Evolutionary conservation across 2,797 vertebrate species (phyloP).

Genomic region (Rhabdophis nuchalis): DNA sequence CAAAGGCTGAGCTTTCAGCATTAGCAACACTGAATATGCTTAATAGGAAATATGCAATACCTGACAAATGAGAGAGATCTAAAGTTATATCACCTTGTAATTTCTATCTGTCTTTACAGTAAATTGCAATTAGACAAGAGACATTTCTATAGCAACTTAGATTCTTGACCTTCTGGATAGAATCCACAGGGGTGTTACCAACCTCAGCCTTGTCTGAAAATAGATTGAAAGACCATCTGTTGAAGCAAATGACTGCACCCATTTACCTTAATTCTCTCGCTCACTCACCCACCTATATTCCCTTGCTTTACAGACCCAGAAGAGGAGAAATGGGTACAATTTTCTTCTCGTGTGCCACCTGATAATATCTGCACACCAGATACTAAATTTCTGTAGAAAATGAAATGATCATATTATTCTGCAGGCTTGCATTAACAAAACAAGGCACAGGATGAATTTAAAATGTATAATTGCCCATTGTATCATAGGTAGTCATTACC

Average conservation of each 20-base stretch:
- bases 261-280: background rate
- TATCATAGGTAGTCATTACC: constrained; percentile 55
- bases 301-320: background rate
- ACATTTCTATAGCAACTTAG: constrained; percentile 40
- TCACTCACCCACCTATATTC: background rate
- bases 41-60: constrained; percentile 19
- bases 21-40: background rate
- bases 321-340: background rate
- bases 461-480: constrained; percentile 50
- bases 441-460: constrained; percentile 60
- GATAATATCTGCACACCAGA: background rate
- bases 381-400: background rate
- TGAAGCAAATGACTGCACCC: constrained; percentile 9
- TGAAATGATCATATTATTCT: constrained; percentile 16
- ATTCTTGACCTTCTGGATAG: constrained; percentile 7
- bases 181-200: constrained; percentile 16
- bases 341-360: background rate
- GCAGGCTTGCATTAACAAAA: constrained; percentile 19
- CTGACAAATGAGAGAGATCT: constrained; percentile 11
- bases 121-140: constrained; percentile 35
- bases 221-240: constrained; percentile 33
- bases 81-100: constrained; percentile 27
- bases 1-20: background rate
- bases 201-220: constrained; percentile 21
- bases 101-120: constrained; percentile 33